Conservation (phyloP, 2,797 vertebrate genomes). For the Poecilia picta region DNA sequence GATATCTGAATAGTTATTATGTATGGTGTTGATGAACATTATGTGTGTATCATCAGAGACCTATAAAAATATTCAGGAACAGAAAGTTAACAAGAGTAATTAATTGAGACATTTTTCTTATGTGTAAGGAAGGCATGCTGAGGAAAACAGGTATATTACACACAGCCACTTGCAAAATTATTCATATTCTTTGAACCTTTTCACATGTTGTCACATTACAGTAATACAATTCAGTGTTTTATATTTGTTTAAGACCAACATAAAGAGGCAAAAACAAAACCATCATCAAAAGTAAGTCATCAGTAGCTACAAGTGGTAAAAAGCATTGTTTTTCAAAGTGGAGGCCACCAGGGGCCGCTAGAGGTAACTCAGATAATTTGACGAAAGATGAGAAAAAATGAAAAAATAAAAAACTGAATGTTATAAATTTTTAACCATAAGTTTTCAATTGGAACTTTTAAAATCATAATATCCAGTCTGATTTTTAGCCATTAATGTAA, state of each 20-base stretch:
- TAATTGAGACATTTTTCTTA: neutral
- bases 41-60: slow-evolving; percentile 77
- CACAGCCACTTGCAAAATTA: neutral
- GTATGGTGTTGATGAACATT: slow-evolving; percentile 84
- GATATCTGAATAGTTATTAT: slow-evolving; percentile 78
- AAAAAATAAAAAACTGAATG: too few species aligned
- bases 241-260: neutral
- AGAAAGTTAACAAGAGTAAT: neutral
- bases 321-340: too few species aligned
- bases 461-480: too few species aligned
- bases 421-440: too few species aligned
- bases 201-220: neutral
- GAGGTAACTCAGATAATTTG: too few species aligned
- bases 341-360: too few species aligned
- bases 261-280: neutral
- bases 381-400: too few species aligned
- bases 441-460: too few species aligned
- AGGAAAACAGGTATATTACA: neutral
- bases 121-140: neutral
- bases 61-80: slow-evolving; percentile 55
- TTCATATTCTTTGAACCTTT: neutral
- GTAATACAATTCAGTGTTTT: neutral
- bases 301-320: neutral
- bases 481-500: too few species aligned
- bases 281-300: neutral